A percentile compares a stretch with the other conserved stretches of the same genome.
Conservation (phyloP, 2,888 invertebrate species). For the Eurois occulta region DNA sequence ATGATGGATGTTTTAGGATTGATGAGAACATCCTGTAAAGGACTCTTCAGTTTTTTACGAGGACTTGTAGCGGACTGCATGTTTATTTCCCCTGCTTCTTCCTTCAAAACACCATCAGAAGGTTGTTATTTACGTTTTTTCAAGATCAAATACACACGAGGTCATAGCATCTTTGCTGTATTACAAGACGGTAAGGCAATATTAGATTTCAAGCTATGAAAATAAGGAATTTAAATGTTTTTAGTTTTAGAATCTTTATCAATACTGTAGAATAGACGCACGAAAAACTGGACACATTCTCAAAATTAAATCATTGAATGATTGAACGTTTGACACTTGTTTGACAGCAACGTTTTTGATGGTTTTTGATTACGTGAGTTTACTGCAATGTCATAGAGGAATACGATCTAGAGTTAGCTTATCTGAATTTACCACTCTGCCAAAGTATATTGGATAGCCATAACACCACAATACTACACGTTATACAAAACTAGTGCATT, state of each 20-base stretch:
- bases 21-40: constrained; percentile 72
- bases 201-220: background rate
- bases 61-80: constrained; percentile 78
- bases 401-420: background rate
- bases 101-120: constrained; percentile 42
- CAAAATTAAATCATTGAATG: constrained; percentile 13
- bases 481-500: background rate
- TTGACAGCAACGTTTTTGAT: constrained; percentile 10
- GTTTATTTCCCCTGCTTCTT: constrained; percentile 40
- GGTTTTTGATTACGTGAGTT: background rate
- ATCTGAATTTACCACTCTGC: background rate
- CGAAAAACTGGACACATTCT: constrained; percentile 18
- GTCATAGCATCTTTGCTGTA: constrained; percentile 34
- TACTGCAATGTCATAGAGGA: background rate
- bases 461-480: too few relatives aligned
- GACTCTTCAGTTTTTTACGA: constrained; percentile 80
- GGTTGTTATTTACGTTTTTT: constrained; percentile 35
- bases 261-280: background rate
- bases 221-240: constrained; percentile 8
- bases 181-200: background rate
- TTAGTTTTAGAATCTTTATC: background rate
- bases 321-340: background rate
- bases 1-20: constrained; percentile 85
- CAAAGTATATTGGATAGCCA: background rate
- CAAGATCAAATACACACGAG: constrained; percentile 55